Conservation (phyloP, 92 coral and sea anemone genomes). For the Porites divaricata region DNA sequence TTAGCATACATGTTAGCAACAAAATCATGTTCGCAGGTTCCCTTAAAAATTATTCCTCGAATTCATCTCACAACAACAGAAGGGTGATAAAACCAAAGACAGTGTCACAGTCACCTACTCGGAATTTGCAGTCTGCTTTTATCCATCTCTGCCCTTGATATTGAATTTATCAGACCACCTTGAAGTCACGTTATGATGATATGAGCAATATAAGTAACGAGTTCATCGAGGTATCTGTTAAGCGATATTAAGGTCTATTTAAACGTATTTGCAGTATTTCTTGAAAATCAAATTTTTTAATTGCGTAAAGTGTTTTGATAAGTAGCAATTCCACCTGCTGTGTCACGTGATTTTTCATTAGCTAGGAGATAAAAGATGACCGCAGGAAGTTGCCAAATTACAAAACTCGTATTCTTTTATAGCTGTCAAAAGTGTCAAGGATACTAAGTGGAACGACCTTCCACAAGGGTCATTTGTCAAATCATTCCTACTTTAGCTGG, state of each 20-base stretch:
- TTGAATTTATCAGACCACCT: conserved; percentile 7
- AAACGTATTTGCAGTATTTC: background rate
- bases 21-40: background rate
- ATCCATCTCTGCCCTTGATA: conserved; percentile 24
- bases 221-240: background rate
- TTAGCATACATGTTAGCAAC: background rate
- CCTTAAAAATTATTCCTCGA: background rate
- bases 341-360: conserved; percentile 13
- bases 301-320: conserved; percentile 28
- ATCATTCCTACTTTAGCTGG: background rate
- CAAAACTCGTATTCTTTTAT: background rate
- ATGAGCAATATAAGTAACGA: background rate
- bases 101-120: conserved; percentile 22
- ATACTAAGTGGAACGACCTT: too few relatives aligned
- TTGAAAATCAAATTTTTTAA: conserved; percentile 1
- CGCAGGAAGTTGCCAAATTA: conserved; percentile 16
- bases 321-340: conserved; percentile 32
- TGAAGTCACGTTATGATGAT: conserved; percentile 11
- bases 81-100: background rate
- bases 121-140: conserved; percentile 31
- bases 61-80: background rate
- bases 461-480: background rate
- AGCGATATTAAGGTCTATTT: background rate
- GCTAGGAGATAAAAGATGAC: conserved; percentile 12
- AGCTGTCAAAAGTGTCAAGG: conserved; percentile 6